Conservation (phyloP, 2,888 invertebrate species). For the Balanococcus diminutus region DNA sequence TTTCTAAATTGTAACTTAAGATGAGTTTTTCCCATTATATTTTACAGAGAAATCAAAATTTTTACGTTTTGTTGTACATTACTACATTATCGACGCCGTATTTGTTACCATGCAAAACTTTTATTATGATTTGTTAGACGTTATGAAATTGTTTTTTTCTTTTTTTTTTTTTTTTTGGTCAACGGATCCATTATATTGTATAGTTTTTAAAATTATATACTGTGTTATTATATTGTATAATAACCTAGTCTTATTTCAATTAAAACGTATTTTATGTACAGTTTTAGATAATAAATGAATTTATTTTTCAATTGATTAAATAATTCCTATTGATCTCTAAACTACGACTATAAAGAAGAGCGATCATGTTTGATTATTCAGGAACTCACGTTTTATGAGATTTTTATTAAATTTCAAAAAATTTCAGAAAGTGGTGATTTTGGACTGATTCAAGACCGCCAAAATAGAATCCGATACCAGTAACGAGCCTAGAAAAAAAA, state of each 20-base stretch:
- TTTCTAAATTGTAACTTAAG: neutral
- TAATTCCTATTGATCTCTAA: slow-evolving; percentile 12
- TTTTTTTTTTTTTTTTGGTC: neutral
- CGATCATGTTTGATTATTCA: no score
- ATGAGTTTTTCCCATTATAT: neutral
- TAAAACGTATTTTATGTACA: slow-evolving; percentile 32
- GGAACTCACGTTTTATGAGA: no score
- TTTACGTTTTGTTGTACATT: neutral
- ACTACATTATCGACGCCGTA: neutral
- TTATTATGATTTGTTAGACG: neutral
- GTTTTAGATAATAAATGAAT: slow-evolving; percentile 42
- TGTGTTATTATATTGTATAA: slow-evolving; percentile 39
- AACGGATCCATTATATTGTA: neutral
- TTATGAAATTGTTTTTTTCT: neutral
- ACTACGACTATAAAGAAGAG: no score
- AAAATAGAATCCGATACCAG: no score
- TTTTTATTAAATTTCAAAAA: no score
- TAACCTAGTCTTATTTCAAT: slow-evolving; percentile 34
- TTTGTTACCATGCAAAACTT: slow-evolving; percentile 30
- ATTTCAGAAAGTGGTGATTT: no score
- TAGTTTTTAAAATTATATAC: neutral
- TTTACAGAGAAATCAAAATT: neutral
- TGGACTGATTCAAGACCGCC: no score
- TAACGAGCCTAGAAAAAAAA: no score
- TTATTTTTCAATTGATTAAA: slow-evolving; percentile 13